Percentiles rank a stretch among this genome's conserved stretches.
phyloP scores from a whole-genome alignment of 1,140 invertebrate genomes.

The Diachasmimorpha longicaudata region DNA sequence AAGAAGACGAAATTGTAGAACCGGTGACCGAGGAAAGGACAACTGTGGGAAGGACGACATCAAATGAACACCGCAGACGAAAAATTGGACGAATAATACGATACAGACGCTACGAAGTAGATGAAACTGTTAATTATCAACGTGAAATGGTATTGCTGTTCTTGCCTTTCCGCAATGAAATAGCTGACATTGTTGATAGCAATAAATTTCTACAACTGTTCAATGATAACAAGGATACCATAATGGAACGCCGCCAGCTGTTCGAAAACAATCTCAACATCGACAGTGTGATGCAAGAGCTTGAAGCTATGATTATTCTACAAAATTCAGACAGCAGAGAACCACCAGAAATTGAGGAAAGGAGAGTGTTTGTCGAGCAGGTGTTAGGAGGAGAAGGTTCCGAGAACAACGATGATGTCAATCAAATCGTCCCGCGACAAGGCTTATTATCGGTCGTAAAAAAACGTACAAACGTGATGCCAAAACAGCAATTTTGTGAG shows the following conservation, averaged over 20 bases:
- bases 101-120: background rate
- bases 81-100: background rate
- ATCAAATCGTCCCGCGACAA: background rate
- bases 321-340: conserved; percentile 11
- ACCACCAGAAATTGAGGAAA: background rate
- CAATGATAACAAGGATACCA: background rate
- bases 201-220: background rate
- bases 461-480: too few species aligned
- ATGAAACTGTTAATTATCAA: background rate
- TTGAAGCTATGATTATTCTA: conserved; percentile 41
- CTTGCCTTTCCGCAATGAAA: background rate
- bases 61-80: conserved; percentile 31
- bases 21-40: conserved; percentile 41
- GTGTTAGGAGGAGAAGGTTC: background rate
- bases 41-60: conserved; percentile 44
- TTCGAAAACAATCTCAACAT: background rate
- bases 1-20: conserved; percentile 37
- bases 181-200: background rate
- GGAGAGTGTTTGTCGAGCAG: conserved; percentile 17
- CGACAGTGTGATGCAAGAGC: conserved; percentile 40
- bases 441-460: conserved; percentile 5
- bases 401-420: background rate
- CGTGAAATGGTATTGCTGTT: background rate
- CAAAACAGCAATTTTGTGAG: background rate
- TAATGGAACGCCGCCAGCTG: background rate